Evolutionary conservation across 2,797 vertebrate genomes (phyloP).

Genomic region (Tapirus indicus): DNA sequence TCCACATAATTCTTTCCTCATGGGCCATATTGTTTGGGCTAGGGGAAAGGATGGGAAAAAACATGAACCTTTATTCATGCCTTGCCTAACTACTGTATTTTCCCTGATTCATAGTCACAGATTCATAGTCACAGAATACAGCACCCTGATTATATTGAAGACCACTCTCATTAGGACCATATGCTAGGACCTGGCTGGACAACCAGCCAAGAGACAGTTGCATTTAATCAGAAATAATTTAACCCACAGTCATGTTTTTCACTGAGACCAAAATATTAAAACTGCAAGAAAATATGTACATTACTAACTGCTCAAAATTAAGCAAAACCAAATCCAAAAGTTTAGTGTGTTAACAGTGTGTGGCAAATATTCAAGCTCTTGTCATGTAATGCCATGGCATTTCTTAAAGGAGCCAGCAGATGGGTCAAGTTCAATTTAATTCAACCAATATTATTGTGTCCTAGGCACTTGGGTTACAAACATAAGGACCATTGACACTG

Average conservation of each 20-base stretch:
- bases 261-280: neutral
- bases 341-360: neutral
- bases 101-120: neutral
- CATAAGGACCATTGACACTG: neutral
- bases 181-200: neutral
- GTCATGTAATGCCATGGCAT: neutral
- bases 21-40: neutral
- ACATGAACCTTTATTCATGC: neutral
- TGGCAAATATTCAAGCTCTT: neutral
- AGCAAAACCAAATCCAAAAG: neutral
- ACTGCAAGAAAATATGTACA: neutral
- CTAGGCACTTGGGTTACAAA: neutral
- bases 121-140: neutral
- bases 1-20: neutral
- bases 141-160: neutral
- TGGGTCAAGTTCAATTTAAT: neutral
- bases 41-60: neutral
- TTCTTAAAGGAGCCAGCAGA: neutral
- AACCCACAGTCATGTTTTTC: neutral
- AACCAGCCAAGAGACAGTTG: neutral
- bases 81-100: neutral
- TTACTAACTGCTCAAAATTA: neutral
- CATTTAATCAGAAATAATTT: conserved; percentile 35
- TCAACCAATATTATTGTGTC: neutral
- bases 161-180: neutral